Base-by-base conservation (phyloP, 2,113 vertebrate species). In the Saimiri boliviensis region DNA sequence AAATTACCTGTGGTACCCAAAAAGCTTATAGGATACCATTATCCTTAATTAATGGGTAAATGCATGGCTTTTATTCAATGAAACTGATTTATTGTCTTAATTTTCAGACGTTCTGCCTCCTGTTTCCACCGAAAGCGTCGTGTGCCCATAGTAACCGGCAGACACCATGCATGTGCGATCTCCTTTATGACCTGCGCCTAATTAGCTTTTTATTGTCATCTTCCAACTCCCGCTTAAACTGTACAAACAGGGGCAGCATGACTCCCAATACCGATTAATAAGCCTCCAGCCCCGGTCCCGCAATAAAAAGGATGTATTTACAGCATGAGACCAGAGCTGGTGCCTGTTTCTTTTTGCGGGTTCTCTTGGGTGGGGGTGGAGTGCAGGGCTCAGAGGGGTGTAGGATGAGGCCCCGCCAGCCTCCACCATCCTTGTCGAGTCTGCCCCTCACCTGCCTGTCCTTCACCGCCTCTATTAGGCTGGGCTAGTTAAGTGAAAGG, bases 61-160 rank as follows among this genome's bases (percentile, higher is more conserved):
- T 92, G 97, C 97, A 93, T 97, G 97, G 97, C 98, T 99, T 98
- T 98, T 98, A 98, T 98, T 98, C 97, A 98, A 97, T 97, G 98
- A 97, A 98, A 98, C 98, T 98, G 98, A 98, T 98, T 98, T 98
- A 98, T 98, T 98, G 98, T 98, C 98, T 98, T 98, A 98, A 98
- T 98, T 98, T 98, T 98, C 97, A 27, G 14, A 98, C 93, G 95
- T 97, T 98, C 98, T 98, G 98, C 98, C 98, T 98, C 97, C 83
- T 74, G 94, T 98, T 98, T 98, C 98, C 98, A 98, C 97, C 88
- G 95, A 98, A 98, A 96, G 97, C 98, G 94, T 92, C 92, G 82
- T 97, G 98, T 96, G 98, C 98, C 98, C 98, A 98, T 97, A 97
- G 98, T 98, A 98, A 98, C 98, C 98, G 98, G 97, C 98, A 97